Percentiles rank a stretch among this genome's conserved stretches.
Evolutionary conservation across 2,888 invertebrate species (phyloP).

Genomic region (Tinea pellionella): DNA sequence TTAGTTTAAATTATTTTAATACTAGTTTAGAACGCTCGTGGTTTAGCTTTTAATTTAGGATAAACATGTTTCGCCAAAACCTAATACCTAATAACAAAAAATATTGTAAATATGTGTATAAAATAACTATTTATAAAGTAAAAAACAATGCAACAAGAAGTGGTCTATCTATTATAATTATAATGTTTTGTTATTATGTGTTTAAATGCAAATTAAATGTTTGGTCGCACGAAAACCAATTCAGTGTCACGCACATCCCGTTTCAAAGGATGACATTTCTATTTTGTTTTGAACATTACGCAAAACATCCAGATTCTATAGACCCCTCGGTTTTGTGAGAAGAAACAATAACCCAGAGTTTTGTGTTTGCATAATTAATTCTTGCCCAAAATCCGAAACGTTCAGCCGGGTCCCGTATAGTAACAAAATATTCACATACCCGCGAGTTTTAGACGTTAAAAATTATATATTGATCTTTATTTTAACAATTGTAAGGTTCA

Average conservation of each 20-base stretch:
- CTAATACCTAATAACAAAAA: too few relatives aligned
- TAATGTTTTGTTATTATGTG: neutral
- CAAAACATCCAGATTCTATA: slow-evolving; percentile 61
- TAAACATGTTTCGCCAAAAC: too few relatives aligned
- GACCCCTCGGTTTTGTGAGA: slow-evolving; percentile 30
- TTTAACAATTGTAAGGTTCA: neutral
- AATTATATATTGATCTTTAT: neutral
- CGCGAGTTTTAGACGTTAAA: neutral
- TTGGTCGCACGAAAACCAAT: neutral
- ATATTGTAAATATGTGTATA: too few relatives aligned
- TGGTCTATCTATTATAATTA: too few relatives aligned
- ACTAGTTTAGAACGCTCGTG: too few relatives aligned
- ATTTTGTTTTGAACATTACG: slow-evolving; percentile 51
- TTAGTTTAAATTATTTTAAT: too few relatives aligned
- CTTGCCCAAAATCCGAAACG: slow-evolving; percentile 42
- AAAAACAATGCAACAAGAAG: too few relatives aligned
- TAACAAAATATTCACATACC: slow-evolving; percentile 32
- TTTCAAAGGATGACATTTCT: slow-evolving; percentile 26
- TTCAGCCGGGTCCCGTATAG: slow-evolving; percentile 26
- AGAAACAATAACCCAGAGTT: slow-evolving; percentile 48
- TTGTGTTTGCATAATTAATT: slow-evolving; percentile 61
- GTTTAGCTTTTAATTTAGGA: too few relatives aligned
- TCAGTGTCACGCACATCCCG: slow-evolving; percentile 13
- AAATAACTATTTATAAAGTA: too few relatives aligned
- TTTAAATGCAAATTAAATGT: slow-evolving; percentile 1